These are phyloP conservation scores for Apis dorsata DNA, from an alignment of 1,140 invertebrate genomes.

Conservation along the genomic window DNA sequence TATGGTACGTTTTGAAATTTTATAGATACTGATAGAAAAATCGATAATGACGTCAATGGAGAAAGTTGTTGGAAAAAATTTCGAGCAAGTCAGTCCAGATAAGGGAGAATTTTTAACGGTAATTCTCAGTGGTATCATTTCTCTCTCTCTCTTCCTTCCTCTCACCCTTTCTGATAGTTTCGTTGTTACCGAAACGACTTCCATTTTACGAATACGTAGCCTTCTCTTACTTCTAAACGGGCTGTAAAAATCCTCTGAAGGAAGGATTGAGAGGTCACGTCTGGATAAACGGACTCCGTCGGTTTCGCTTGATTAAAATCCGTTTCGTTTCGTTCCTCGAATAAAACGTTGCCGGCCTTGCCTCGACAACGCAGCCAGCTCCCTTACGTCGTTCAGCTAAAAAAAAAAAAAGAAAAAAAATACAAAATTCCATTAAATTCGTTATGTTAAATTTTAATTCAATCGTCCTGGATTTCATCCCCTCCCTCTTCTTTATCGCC, in stretches of 20 bases:
- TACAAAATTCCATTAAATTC: neutral
- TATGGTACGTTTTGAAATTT: no score
- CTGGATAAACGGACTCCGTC: neutral
- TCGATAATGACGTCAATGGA: no score
- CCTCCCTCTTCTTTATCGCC: no score
- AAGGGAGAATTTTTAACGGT: neutral
- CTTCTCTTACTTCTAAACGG: neutral
- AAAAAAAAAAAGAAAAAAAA: neutral
- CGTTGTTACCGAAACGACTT: constrained; percentile 10
- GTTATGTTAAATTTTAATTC: neutral
- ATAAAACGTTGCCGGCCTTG: neutral
- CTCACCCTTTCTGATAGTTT: neutral
- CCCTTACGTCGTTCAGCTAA: neutral
- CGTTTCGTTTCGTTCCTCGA: neutral
- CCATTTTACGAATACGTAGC: neutral
- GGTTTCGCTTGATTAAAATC: constrained; percentile 7
- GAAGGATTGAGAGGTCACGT: neutral
- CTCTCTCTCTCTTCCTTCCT: neutral
- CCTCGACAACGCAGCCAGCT: neutral
- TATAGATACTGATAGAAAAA: no score
- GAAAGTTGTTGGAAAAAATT: no score
- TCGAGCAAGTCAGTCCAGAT: no score
- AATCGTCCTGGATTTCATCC: neutral
- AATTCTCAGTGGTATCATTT: constrained; percentile 14
- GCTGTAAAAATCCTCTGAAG: neutral